Evolutionary conservation across 2,113 vertebrate species (phyloP).

Genomic region (Nycticryphes semicollaris): DNA sequence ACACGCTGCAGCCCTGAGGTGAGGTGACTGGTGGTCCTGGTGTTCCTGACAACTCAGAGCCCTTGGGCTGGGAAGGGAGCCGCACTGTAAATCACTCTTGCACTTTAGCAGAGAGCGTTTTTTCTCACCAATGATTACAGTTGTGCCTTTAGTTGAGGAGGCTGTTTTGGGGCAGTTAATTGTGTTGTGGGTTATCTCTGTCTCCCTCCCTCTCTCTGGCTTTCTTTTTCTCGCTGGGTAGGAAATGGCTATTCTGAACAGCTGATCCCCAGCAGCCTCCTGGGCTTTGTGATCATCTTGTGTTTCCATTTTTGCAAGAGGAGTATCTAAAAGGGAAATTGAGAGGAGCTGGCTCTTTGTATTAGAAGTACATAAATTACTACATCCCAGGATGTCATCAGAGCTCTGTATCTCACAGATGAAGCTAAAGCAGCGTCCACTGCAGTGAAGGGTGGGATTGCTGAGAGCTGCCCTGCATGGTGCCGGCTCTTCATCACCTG

Average conservation of each 20-base stretch:
- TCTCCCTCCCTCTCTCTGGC: background rate
- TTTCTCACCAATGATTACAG: slow-evolving; percentile 40
- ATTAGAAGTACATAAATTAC: background rate
- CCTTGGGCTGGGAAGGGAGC: background rate
- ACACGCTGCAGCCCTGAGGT: background rate
- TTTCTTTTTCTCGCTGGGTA: background rate
- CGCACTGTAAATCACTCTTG: slow-evolving; percentile 34
- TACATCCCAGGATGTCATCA: background rate
- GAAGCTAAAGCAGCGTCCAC: background rate
- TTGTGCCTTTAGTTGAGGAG: slow-evolving; percentile 48
- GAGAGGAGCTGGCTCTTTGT: background rate
- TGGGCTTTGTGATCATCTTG: slow-evolving; percentile 2
- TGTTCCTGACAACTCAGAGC: background rate
- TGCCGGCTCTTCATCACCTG: background rate
- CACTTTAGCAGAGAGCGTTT: slow-evolving; percentile 6
- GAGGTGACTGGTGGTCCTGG: background rate
- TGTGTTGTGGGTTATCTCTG: slow-evolving; percentile 34
- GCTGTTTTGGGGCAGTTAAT: slow-evolving; percentile 67
- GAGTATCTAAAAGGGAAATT: background rate
- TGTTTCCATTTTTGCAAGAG: slow-evolving; percentile 3
- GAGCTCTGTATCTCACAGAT: background rate
- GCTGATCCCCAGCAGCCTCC: background rate
- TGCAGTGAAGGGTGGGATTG: background rate
- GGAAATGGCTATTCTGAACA: slow-evolving; percentile 50
- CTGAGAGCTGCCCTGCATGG: fast-evolving